Evolutionary conservation across 2,113 vertebrate genomes (phyloP).

Genomic region (Gymnarchus niloticus): DNA sequence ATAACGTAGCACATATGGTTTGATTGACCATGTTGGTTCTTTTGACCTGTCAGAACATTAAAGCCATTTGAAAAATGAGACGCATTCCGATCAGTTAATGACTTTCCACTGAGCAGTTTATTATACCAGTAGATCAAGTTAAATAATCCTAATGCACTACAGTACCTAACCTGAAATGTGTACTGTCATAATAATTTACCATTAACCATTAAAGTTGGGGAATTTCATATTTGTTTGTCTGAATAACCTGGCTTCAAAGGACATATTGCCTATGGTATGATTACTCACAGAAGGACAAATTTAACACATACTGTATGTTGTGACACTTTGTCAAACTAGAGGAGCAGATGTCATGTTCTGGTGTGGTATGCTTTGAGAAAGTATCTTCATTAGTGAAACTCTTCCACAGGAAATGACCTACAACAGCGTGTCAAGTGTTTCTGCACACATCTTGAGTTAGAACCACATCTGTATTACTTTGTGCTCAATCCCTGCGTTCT

Average conservation of each 20-base stretch:
- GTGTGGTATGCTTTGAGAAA: neutral
- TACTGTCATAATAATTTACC: neutral
- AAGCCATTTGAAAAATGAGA: neutral
- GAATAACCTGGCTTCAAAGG: too few relatives aligned
- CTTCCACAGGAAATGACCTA: neutral
- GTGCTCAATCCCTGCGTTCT: constrained; percentile 23
- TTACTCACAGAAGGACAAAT: neutral
- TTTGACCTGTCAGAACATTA: neutral
- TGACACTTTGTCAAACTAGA: neutral
- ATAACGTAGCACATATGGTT: neutral
- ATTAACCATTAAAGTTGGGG: neutral
- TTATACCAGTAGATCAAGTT: neutral
- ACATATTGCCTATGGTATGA: too few relatives aligned
- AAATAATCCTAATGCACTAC: neutral
- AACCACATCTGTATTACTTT: neutral
- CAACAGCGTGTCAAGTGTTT: constrained; percentile 5
- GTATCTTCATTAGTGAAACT: neutral
- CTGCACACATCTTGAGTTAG: constrained; percentile 10
- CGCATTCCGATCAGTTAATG: neutral
- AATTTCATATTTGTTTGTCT: neutral
- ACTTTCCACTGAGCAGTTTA: neutral
- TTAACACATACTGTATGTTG: neutral
- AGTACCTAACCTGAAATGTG: neutral
- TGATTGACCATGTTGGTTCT: neutral
- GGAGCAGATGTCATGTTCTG: neutral